Evolutionary conservation across 2,113 vertebrate genomes (phyloP).

Genomic region (Typhlomys cinereus): DNA sequence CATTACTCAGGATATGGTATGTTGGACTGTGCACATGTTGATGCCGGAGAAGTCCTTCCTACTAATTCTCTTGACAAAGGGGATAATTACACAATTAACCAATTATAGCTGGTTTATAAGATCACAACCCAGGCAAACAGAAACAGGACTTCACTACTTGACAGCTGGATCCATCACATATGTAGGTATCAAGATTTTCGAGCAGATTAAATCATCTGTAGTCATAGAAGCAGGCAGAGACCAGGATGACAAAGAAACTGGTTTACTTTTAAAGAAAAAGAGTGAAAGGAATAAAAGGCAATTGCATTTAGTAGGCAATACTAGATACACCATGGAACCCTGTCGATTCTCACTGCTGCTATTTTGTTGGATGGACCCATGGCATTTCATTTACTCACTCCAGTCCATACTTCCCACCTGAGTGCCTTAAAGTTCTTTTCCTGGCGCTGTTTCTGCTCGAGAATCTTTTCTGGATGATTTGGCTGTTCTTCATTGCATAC

Average conservation of each 20-base stretch:
- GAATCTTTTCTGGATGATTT: neutral
- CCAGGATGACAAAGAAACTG: neutral
- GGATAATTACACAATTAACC: constrained; percentile 58
- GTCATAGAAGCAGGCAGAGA: neutral
- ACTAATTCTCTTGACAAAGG: constrained; percentile 57
- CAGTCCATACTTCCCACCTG: neutral
- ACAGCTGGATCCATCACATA: neutral
- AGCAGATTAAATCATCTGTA: neutral
- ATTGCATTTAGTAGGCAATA: too few species aligned
- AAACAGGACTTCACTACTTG: constrained; percentile 23
- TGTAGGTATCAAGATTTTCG: neutral
- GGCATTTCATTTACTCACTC: neutral
- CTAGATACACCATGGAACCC: neutral
- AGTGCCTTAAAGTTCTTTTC: neutral
- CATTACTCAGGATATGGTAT: neutral
- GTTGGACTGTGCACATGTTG: neutral
- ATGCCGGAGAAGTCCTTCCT: constrained; percentile 25
- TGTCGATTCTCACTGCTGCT: too few species aligned
- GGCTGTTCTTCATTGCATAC: neutral
- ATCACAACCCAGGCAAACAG: constrained; percentile 7
- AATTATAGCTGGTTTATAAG: constrained; percentile 33
- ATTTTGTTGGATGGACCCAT: too few species aligned
- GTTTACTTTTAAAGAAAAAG: neutral
- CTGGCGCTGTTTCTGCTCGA: neutral
- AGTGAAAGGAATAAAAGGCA: neutral